phyloP scores from a whole-genome alignment of 2,797 vertebrate genomes.

The Chelidonichthys spinosus region DNA sequence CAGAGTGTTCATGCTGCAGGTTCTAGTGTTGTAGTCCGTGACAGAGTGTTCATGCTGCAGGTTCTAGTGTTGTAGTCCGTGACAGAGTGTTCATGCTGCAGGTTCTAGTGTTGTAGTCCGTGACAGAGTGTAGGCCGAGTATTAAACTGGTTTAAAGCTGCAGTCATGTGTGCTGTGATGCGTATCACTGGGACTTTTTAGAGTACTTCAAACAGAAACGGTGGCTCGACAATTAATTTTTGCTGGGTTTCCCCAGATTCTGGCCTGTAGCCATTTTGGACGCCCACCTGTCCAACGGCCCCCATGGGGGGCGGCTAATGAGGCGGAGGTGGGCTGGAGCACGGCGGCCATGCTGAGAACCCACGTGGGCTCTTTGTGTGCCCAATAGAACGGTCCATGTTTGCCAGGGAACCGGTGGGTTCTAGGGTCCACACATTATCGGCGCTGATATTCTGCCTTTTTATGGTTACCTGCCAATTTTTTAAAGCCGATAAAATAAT shows the following conservation, averaged over 20 bases:
- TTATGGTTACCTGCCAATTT: too few relatives aligned
- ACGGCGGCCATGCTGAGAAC: constrained; percentile 11
- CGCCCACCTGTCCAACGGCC: constrained; percentile 25
- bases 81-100: background rate
- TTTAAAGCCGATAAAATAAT: too few relatives aligned
- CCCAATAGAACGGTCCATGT: background rate
- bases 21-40: too few relatives aligned
- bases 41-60: too few relatives aligned
- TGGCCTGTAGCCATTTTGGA: constrained; percentile 46
- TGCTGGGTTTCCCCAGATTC: constrained; percentile 47
- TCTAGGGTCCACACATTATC: too few relatives aligned
- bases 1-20: too few relatives aligned
- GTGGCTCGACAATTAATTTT: constrained; percentile 46
- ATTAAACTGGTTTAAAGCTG: constrained; percentile 33
- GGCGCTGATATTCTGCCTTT: too few relatives aligned
- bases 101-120: background rate
- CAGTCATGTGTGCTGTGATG: constrained; percentile 32
- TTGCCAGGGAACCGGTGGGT: constrained; percentile 6
- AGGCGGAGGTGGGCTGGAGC: constrained; percentile 26
- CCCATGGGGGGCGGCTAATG: constrained; percentile 23
- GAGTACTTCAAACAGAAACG: constrained; percentile 36
- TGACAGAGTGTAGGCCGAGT: constrained; percentile 16
- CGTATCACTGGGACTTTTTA: constrained; percentile 25
- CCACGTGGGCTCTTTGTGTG: constrained; percentile 13
- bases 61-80: too few relatives aligned